phyloP scores from a whole-genome alignment of 2,113 vertebrate species.

The Vombatus ursinus region DNA sequence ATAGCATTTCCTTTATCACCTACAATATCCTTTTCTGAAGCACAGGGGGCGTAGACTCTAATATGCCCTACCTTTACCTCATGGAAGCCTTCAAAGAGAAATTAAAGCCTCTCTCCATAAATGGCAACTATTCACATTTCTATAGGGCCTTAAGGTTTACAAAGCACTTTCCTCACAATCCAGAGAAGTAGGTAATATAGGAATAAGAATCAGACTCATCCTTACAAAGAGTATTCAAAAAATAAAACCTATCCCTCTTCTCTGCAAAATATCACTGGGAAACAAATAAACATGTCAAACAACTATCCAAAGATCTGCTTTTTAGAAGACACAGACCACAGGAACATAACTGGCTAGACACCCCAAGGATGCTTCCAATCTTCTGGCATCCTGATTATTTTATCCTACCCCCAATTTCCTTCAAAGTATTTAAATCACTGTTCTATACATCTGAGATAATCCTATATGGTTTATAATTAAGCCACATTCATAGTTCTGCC shows the following conservation, averaged over 20 bases:
- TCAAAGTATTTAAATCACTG: background rate
- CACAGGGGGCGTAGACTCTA: background rate
- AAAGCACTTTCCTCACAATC: background rate
- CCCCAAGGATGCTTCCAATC: background rate
- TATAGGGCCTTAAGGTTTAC: background rate
- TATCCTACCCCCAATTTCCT: background rate
- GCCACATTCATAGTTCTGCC: background rate
- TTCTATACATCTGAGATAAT: background rate
- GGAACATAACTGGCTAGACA: background rate
- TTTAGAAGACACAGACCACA: background rate
- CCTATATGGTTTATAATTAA: background rate
- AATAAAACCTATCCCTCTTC: background rate
- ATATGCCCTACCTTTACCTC: background rate
- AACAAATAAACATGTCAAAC: background rate
- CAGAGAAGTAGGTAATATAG: background rate
- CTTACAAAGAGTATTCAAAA: background rate
- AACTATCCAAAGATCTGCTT: background rate
- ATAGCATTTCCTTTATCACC: background rate
- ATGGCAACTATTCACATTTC: background rate
- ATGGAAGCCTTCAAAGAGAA: background rate
- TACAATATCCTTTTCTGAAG: background rate
- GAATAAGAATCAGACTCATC: background rate
- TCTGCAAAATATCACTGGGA: background rate
- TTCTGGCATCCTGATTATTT: background rate
- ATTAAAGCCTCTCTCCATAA: background rate